These are phyloP conservation scores for Drosophila picticornis DNA, from an alignment of 2,888 invertebrate genomes.

Conservation along the genomic window DNA sequence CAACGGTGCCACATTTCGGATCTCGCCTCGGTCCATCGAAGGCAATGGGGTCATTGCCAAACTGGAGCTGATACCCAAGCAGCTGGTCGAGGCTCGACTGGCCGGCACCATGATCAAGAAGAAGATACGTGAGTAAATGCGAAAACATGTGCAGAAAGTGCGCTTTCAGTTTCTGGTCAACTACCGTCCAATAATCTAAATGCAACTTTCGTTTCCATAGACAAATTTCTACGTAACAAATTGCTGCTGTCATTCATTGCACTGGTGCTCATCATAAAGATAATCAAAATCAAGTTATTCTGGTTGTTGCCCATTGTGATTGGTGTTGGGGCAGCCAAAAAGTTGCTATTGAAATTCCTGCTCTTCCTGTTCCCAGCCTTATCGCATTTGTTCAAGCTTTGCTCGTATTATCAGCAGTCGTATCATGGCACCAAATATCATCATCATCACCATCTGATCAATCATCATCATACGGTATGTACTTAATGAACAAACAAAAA, in stretches of 20 bases:
- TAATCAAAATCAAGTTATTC: conserved; percentile 92
- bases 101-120: conserved; percentile 88
- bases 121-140: conserved; percentile 83
- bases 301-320: conserved; percentile 92
- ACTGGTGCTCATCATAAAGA: conserved; percentile 91
- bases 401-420: conserved; percentile 92
- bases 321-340: conserved; percentile 93
- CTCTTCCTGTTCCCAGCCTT: conserved; percentile 93
- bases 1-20: conserved; percentile 89
- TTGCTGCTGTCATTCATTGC: conserved; percentile 91
- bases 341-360: conserved; percentile 91
- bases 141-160: conserved; percentile 28
- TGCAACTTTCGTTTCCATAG: conserved; percentile 86
- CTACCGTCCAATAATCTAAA: conserved; percentile 22
- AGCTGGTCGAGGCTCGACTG: conserved; percentile 84
- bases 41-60: conserved; percentile 91
- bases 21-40: conserved; percentile 91
- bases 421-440: conserved; percentile 91
- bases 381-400: conserved; percentile 93
- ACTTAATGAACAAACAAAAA: background rate
- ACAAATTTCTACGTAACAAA: conserved; percentile 91
- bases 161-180: conserved; percentile 46
- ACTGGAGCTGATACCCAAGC: conserved; percentile 89
- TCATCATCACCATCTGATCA: conserved; percentile 92
- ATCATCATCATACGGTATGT: conserved; percentile 89